phyloP scores from a whole-genome alignment of 2,888 invertebrate species.

The Phaonia tiefii region DNA sequence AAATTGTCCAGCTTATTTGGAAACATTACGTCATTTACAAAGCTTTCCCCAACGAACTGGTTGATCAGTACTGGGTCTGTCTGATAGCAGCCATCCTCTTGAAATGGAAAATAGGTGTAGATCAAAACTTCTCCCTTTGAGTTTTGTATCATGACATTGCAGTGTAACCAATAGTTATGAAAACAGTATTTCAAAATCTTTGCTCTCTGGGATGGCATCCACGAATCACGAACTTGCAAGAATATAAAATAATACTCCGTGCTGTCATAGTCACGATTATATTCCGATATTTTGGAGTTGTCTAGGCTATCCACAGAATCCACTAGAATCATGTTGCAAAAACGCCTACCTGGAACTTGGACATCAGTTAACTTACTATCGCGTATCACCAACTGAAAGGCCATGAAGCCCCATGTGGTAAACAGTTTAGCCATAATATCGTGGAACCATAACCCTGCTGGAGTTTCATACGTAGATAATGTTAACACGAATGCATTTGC shows the following conservation, averaged over 20 bases:
- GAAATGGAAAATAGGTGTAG: conserved; percentile 74
- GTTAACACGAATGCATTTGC: conserved; percentile 70
- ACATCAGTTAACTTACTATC: background rate
- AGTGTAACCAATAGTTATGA: conserved; percentile 73
- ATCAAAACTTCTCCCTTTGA: conserved; percentile 70
- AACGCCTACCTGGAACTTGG: conserved; percentile 22
- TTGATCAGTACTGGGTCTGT: conserved; percentile 68
- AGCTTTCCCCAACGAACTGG: conserved; percentile 66
- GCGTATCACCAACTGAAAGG: conserved; percentile 66
- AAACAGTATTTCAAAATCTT: conserved; percentile 74
- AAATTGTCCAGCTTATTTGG: conserved; percentile 71
- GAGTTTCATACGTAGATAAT: conserved; percentile 54
- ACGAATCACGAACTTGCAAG: conserved; percentile 71
- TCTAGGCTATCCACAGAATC: conserved; percentile 73
- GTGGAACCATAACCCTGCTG: conserved; percentile 26
- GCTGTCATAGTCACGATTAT: conserved; percentile 70
- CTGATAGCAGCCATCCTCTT: conserved; percentile 63
- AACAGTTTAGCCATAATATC: conserved; percentile 69
- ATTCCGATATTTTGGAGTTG: conserved; percentile 55
- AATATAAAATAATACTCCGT: conserved; percentile 75
- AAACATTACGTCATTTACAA: conserved; percentile 67
- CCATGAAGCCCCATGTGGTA: conserved; percentile 69
- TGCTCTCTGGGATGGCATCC: conserved; percentile 69
- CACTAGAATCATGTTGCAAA: conserved; percentile 56
- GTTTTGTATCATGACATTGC: conserved; percentile 73